Conservation (phyloP, 1,140 invertebrate species). For the Tribolium madens region DNA sequence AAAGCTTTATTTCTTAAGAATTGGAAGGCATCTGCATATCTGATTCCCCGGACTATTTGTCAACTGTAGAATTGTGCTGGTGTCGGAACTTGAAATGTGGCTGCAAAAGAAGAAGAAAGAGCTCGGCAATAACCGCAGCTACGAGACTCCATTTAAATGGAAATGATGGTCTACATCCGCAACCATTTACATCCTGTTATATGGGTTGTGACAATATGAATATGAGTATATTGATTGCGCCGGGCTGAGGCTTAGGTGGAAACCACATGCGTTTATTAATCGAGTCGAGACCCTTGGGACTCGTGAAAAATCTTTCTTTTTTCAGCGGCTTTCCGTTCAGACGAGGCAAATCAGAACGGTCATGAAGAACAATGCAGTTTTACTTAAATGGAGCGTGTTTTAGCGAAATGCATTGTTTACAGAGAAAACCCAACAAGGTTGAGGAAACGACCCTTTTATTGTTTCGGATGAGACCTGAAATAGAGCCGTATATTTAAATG, state of each 20-base stretch:
- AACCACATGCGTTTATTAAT: constrained; percentile 10
- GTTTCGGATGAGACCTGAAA: constrained; percentile 38
- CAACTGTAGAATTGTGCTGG: constrained; percentile 53
- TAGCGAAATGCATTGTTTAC: constrained; percentile 39
- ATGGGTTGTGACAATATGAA: constrained; percentile 48
- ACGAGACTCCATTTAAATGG: constrained; percentile 60
- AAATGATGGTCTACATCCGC: constrained; percentile 58
- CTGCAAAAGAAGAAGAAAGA: constrained; percentile 54
- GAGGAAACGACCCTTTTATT: constrained; percentile 43
- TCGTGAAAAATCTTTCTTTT: constrained; percentile 11
- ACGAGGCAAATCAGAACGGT: background rate
- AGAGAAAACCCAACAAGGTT: constrained; percentile 34
- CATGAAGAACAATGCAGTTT: constrained; percentile 26
- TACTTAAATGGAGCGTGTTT: constrained; percentile 37
- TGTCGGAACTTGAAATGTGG: constrained; percentile 57
- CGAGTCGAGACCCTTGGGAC: background rate
- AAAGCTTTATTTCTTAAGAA: constrained; percentile 52
- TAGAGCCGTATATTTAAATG: constrained; percentile 42
- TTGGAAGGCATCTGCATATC: constrained; percentile 54
- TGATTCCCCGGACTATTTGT: constrained; percentile 54
- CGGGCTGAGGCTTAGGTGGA: background rate
- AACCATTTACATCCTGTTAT: constrained; percentile 57
- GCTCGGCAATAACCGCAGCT: constrained; percentile 53
- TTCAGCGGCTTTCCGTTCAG: background rate
- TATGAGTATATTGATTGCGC: constrained; percentile 36